Percentiles rank a stretch among this genome's conserved stretches.
phyloP scores from a whole-genome alignment of 2,888 invertebrate species.

The Apodemia hepburni region DNA sequence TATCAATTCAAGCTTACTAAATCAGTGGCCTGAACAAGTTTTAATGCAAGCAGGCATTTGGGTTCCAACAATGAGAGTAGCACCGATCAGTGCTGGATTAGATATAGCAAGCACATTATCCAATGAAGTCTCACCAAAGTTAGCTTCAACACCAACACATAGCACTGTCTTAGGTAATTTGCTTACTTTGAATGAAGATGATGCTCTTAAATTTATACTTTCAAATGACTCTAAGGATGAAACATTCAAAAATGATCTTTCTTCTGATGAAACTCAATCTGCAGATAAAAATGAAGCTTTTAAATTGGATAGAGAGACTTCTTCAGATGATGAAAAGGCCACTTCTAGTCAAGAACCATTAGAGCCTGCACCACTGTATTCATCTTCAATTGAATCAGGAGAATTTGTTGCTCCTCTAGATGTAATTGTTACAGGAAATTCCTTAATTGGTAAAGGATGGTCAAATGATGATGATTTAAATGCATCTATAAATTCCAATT shows the following conservation, averaged over 20 bases:
- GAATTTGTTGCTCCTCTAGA: conserved; percentile 55
- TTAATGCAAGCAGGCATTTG: conserved; percentile 91
- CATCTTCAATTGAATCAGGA: conserved; percentile 54
- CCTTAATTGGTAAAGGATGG: conserved; percentile 82
- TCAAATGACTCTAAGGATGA: conserved; percentile 64
- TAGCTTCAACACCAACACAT: conserved; percentile 56
- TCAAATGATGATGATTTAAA: conserved; percentile 82
- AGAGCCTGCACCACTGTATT: conserved; percentile 45
- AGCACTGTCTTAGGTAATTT: conserved; percentile 70
- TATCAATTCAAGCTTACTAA: conserved; percentile 91
- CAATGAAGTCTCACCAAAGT: conserved; percentile 66
- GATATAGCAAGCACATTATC: conserved; percentile 86
- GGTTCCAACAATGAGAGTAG: conserved; percentile 88
- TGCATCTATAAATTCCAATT: conserved; percentile 69
- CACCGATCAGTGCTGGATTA: conserved; percentile 87
- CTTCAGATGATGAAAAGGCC: conserved; percentile 48
- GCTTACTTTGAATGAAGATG: conserved; percentile 83
- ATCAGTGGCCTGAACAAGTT: conserved; percentile 93
- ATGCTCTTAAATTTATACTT: conserved; percentile 85
- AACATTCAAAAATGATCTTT: conserved; percentile 23
- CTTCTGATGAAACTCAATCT: conserved; percentile 32
- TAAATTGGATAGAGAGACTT: conserved; percentile 17
- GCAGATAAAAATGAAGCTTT: conserved; percentile 27
- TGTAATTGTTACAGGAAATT: conserved; percentile 80
- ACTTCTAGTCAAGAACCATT: conserved; percentile 50